A percentile compares a stretch with the other conserved stretches of the same genome.
phyloP scores from a whole-genome alignment of 2,888 invertebrate species.

The Calephelis perditalis region DNA sequence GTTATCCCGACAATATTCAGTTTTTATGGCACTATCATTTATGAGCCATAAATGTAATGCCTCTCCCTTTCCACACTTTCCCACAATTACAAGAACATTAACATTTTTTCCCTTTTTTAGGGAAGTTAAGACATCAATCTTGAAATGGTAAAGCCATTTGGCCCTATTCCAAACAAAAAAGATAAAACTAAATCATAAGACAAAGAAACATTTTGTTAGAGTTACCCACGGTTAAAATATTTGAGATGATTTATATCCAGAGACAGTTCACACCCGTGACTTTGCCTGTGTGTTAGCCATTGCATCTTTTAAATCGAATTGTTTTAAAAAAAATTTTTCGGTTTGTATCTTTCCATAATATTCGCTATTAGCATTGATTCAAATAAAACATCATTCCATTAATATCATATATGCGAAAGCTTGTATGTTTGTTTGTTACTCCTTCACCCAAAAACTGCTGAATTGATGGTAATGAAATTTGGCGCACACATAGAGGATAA shows the following conservation, averaged over 20 bases:
- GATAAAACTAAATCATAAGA: constrained; percentile 45
- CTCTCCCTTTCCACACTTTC: constrained; percentile 24
- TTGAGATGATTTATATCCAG: neutral
- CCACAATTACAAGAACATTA: constrained; percentile 42
- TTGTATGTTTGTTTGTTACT: too few species aligned
- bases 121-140: constrained; percentile 56
- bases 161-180: constrained; percentile 55
- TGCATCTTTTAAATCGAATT: too few species aligned
- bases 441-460: too few species aligned
- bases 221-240: neutral
- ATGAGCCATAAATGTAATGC: constrained; percentile 7
- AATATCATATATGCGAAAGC: too few species aligned
- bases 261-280: too few species aligned
- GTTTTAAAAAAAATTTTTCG: too few species aligned
- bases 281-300: too few species aligned
- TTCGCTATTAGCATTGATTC: too few species aligned
- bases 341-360: too few species aligned
- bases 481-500: too few species aligned
- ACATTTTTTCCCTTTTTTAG: constrained; percentile 44
- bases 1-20: constrained; percentile 14
- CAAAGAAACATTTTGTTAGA: constrained; percentile 26
- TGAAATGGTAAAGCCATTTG: constrained; percentile 58
- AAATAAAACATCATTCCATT: too few species aligned
- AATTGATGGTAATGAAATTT: too few species aligned
- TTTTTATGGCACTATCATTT: constrained; percentile 6